phyloP scores from a whole-genome alignment of 2,113 vertebrate genomes.

The Semnornis frantzii region DNA sequence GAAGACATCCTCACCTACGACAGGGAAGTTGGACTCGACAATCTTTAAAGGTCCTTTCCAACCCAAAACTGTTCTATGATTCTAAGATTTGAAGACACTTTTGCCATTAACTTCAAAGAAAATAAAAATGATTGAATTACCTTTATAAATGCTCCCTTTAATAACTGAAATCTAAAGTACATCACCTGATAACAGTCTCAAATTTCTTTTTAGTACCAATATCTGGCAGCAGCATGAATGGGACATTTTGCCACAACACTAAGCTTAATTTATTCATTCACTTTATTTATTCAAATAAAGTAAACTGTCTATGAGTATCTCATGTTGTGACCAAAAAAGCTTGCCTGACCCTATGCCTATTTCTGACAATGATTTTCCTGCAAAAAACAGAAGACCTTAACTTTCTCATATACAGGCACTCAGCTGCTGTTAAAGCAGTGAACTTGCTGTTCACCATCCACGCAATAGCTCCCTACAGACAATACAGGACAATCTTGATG shows the following conservation, averaged over 20 bases:
- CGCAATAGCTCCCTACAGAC: accelerated
- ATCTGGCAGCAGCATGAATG: not conserved
- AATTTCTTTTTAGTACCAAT: not conserved
- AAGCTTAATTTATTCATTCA: not conserved
- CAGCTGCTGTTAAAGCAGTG: not conserved
- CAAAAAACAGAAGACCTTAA: not conserved
- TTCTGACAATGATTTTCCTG: not conserved
- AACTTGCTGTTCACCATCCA: not conserved
- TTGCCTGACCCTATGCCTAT: not conserved
- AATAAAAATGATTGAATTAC: not conserved
- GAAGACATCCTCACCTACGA: too few species aligned
- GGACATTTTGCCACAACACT: not conserved
- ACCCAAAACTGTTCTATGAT: too few species aligned
- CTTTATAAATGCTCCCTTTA: not conserved
- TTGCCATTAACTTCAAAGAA: not conserved
- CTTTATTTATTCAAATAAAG: not conserved
- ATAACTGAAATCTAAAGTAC: not conserved
- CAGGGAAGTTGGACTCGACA: too few species aligned
- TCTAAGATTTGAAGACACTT: not conserved
- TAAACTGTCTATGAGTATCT: not conserved
- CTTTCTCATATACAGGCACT: not conserved
- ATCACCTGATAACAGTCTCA: not conserved
- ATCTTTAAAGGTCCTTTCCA: too few species aligned
- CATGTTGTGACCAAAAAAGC: not conserved
- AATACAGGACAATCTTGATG: not conserved